Evolutionary conservation across 2,113 vertebrate species (phyloP), one percentile per base, ranked within the genome.

Genomic region (Dromaius novaehollandiae): DNA sequence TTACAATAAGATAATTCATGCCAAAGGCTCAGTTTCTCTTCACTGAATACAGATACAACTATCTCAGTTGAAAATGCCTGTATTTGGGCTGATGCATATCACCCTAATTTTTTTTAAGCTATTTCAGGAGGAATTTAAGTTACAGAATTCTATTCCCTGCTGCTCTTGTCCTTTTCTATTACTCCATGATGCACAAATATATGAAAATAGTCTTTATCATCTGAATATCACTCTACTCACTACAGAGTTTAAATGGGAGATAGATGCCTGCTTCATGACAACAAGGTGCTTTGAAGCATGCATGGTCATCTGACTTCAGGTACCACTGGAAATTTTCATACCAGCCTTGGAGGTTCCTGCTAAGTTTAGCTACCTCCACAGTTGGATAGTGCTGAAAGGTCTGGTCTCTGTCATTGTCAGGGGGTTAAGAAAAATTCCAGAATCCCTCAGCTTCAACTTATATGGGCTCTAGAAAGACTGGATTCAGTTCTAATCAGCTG

Each of bases 141-240:
- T 82, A 53, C 34, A 22, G 34, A 82, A 60, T 53, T 94, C 25
- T 24, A 9, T 82, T 91, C 40, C 76, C 58, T 60, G 15, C 26
- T 48, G 20, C 20, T 53, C 9, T 90, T 94, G 61, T 96, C 25
- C 71, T 83, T 92, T 95, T 78, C n/a, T 78, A 6, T 86, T 94
- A 60, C 68, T 91, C 13, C 28, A 42, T 32, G 44, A 46, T 53
- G 69, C 38, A 86, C 68, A 95, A 86, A 90, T 79, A 90, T 16
- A 89, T 76, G 40, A 48, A 94, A 69, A 16, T 55, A 34, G 84
- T 30, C 44, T 91, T 75, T 86, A 24, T 38, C 26, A 65, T 90
- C 32, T 96, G n/a, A 94, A 38, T 91, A 73, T 65, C 64, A 50
- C 73, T 75, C 87, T 83, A 16, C 11, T 73, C 11, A 46, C 13